Conservation (phyloP, 2,113 vertebrate genomes). For the Mormyrus lacerda region DNA sequence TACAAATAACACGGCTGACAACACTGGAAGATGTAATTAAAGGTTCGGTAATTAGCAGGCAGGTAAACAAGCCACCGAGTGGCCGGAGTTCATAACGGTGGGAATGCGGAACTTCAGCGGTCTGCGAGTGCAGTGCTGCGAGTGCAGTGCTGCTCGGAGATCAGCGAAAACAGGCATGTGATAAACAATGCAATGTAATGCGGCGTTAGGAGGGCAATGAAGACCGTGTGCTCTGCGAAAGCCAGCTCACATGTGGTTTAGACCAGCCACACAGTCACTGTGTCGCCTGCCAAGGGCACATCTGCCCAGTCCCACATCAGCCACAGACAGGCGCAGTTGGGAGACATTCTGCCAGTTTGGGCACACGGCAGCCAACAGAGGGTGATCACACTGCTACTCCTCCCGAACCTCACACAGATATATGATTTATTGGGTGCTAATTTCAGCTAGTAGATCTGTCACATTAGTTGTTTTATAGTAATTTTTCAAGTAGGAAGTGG, state of each 20-base stretch:
- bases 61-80: background rate
- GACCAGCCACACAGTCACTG: background rate
- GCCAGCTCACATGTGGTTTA: background rate
- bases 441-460: background rate
- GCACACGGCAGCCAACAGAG: background rate
- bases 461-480: background rate
- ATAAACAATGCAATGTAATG: background rate
- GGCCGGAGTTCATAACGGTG: background rate
- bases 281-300: background rate
- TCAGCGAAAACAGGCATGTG: background rate
- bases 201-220: background rate
- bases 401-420: background rate
- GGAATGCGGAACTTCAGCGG: background rate
- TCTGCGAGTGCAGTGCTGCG: background rate
- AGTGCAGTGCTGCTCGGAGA: background rate
- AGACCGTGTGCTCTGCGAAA: background rate
- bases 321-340: constrained; percentile 35
- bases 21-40: background rate
- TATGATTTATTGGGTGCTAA: background rate
- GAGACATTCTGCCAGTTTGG: constrained; percentile 12
- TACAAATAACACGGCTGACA: background rate
- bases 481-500: background rate
- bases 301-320: constrained; percentile 35
- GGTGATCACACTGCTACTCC: background rate
- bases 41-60: background rate